Evolutionary conservation across 2,113 vertebrate genomes (phyloP).

Genomic region (Pleuronectes platessa): DNA sequence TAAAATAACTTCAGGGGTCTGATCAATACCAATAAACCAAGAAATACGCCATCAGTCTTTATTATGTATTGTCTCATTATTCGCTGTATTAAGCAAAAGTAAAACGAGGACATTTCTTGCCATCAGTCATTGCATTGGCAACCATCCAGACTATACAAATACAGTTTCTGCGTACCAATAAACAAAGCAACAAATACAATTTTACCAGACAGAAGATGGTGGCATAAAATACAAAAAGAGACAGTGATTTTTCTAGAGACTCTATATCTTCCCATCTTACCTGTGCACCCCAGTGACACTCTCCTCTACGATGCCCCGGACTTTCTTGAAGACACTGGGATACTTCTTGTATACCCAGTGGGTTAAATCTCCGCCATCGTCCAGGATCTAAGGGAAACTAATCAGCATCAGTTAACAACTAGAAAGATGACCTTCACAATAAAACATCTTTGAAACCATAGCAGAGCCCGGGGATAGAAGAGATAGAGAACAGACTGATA

Average conservation of each 20-base stretch:
- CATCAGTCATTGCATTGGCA: not conserved
- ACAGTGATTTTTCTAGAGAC: not conserved
- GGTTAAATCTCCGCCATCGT: slow-evolving; percentile 97
- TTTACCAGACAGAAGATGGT: not conserved
- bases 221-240: not conserved
- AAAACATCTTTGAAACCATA: not conserved
- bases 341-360: slow-evolving; percentile 99
- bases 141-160: slow-evolving; percentile 6
- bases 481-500: not conserved
- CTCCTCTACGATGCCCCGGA: slow-evolving; percentile 97
- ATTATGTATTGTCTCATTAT: not conserved
- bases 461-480: not conserved
- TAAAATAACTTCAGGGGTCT: not conserved
- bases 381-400: slow-evolving; percentile 87
- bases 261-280: slow-evolving; percentile 70
- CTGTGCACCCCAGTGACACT: slow-evolving; percentile 98
- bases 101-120: too few relatives aligned
- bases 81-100: not conserved
- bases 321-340: slow-evolving; percentile 96
- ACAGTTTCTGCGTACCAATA: not conserved
- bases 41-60: not conserved
- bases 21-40: slow-evolving; percentile 2
- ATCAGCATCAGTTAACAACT: not conserved
- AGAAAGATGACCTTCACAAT: slow-evolving; percentile 2
- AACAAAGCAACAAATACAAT: not conserved